These are phyloP conservation scores for Myotis planiceps DNA, from an alignment of 2,797 vertebrate genomes.

Conservation along the genomic window DNA sequence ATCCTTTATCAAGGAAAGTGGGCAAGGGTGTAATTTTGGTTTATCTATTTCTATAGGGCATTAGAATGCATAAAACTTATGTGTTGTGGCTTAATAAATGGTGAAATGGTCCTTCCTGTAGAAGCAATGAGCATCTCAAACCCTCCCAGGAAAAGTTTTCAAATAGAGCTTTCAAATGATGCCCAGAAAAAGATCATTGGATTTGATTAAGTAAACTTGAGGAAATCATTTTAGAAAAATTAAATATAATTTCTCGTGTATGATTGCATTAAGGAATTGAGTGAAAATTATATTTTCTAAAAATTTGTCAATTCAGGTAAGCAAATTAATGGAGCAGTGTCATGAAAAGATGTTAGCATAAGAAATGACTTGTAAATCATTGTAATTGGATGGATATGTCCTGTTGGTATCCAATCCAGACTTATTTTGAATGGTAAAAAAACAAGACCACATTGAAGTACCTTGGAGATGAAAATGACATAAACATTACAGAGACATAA, in stretches of 20 bases:
- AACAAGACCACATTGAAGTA: not conserved
- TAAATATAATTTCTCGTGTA: not conserved
- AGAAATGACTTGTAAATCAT: not conserved
- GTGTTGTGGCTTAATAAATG: not conserved
- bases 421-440: not conserved
- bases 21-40: not conserved
- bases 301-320: not conserved
- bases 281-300: not conserved
- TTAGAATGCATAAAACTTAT: not conserved
- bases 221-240: not conserved
- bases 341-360: not conserved
- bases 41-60: not conserved
- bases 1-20: not conserved
- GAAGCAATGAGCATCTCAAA: not conserved
- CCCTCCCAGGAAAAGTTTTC: not conserved
- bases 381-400: not conserved
- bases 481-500: not conserved
- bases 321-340: not conserved
- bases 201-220: not conserved
- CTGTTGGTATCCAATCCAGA: not conserved
- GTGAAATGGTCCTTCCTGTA: not conserved
- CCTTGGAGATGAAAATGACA: not conserved
- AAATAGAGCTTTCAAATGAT: not conserved
- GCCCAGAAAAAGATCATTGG: not conserved
- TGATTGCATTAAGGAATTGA: not conserved